Evolutionary conservation across 64 coral and sea anemone genomes (phyloP).

Genomic region (Dendronephthya gigantea): DNA sequence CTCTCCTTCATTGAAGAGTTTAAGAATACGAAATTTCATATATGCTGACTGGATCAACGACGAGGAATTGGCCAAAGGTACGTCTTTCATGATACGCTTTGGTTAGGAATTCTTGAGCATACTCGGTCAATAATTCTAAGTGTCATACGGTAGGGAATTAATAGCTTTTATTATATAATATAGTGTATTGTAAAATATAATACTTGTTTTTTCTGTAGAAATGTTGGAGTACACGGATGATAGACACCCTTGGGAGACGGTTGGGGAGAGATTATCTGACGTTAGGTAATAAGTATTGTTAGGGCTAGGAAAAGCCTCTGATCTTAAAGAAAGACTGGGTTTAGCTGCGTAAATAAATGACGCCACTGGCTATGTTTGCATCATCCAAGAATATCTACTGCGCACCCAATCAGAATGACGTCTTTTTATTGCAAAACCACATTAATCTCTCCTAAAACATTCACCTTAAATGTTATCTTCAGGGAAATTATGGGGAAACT

Average conservation of each 20-base stretch:
- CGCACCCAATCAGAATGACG: no score
- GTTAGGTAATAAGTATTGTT: conserved; percentile 62
- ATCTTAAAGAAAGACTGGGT: no score
- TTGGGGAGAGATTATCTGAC: conserved; percentile 53
- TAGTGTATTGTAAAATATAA: neutral
- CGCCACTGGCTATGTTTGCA: no score
- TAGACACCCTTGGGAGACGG: conserved; percentile 63
- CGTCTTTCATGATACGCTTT: neutral
- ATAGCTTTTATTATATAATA: no score
- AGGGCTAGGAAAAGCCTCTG: no score
- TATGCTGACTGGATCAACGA: conserved; percentile 78
- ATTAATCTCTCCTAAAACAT: no score
- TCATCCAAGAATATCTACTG: no score
- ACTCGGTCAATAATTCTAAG: no score
- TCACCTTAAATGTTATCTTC: neutral
- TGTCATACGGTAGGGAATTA: no score
- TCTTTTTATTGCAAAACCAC: no score
- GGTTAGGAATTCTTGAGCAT: no score
- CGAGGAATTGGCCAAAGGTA: conserved; percentile 73
- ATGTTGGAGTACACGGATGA: conserved; percentile 73
- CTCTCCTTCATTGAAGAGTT: conserved; percentile 32
- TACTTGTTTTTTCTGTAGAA: conserved; percentile 34
- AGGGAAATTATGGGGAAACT: neutral
- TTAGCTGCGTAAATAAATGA: no score
- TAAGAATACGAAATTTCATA: conserved; percentile 56